Base-by-base conservation (phyloP, 2,113 vertebrate genomes). In the Perognathus longimembris region DNA sequence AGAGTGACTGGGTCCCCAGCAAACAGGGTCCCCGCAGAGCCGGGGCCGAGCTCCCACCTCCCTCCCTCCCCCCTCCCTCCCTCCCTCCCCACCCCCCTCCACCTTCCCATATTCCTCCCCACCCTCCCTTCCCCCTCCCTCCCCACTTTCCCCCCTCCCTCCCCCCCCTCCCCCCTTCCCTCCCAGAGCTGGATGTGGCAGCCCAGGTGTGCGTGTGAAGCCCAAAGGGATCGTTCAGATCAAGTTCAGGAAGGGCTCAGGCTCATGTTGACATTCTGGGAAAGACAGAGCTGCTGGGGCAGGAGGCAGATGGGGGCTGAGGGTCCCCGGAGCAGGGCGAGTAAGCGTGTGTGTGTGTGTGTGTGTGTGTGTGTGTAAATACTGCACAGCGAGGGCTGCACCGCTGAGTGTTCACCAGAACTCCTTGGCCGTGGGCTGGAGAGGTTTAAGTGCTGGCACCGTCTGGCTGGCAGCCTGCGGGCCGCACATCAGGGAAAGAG, bases 181-280 rank as follows among this genome's bases (percentile, higher is more conserved):
- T 34, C 40, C 34, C 67, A 57, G 57, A 30, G 2, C 14, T 42
- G 36, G 3, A 12, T n/a, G 21, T 21, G 15, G 6, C 18, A 22
- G 45, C n/a, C n/a, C n/a, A n/a, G n/a, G n/a, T n/a, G n/a, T n/a
- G n/a, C n/a, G n/a, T n/a, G n/a, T n/a, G n/a, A n/a, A n/a, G n/a
- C n/a, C n/a, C 3, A 8, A 9, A 38, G n/a, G 38, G 9, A 5
- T 0, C 6, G 21, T 7, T 34, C 3, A 0, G 0, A 10, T 42
- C 2, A 14, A 17, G 21, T 5, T 22, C 50, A 70, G 30, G 22
- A 54, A 81, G 17, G 59, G n/a, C 38, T 50, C 36, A 42, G 63
- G 28, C 1, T 17, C 2, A 38, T 2, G 21, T 45, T 22, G 66
- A n/a, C 14, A 0, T 24, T 61, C 82, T n/a, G 21, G 89, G 10